phyloP scores from a whole-genome alignment of 2,888 invertebrate genomes.

The Aplocera efformata region DNA sequence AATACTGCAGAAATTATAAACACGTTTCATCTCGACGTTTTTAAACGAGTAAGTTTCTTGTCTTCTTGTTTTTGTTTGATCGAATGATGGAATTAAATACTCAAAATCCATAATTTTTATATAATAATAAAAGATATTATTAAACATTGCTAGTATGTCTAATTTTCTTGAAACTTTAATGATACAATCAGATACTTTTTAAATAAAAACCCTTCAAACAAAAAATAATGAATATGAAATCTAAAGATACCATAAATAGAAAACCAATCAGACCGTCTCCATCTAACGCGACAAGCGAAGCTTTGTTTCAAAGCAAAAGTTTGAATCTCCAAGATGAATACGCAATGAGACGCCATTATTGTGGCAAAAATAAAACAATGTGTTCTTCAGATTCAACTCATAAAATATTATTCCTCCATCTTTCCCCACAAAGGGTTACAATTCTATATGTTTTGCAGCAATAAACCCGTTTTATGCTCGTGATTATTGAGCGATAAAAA shows the following conservation, averaged over 20 bases:
- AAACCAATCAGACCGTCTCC: slow-evolving; percentile 20
- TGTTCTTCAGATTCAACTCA: slow-evolving; percentile 22
- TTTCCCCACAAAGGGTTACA: slow-evolving; percentile 14
- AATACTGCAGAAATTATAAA: slow-evolving; percentile 15
- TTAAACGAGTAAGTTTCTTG: no score
- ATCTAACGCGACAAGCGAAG: slow-evolving; percentile 21
- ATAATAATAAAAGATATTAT: no score
- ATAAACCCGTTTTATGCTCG: slow-evolving; percentile 23
- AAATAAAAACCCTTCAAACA: neutral
- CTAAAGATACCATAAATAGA: slow-evolving; percentile 16
- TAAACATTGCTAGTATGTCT: no score
- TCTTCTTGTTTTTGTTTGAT: no score
- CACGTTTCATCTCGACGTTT: no score
- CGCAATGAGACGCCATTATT: slow-evolving; percentile 25
- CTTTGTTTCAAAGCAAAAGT: slow-evolving; percentile 25
- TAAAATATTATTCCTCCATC: slow-evolving; percentile 23
- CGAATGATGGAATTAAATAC: no score
- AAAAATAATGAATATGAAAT: slow-evolving; percentile 8
- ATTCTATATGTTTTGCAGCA: slow-evolving; percentile 22
- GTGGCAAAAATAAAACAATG: slow-evolving; percentile 23
- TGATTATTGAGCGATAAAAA: slow-evolving; percentile 23
- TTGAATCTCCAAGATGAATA: slow-evolving; percentile 24
- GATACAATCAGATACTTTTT: neutral
- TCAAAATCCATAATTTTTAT: no score
- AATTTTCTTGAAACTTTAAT: neutral